Conservation (phyloP, 2,888 invertebrate species). For the Nomada flava region DNA sequence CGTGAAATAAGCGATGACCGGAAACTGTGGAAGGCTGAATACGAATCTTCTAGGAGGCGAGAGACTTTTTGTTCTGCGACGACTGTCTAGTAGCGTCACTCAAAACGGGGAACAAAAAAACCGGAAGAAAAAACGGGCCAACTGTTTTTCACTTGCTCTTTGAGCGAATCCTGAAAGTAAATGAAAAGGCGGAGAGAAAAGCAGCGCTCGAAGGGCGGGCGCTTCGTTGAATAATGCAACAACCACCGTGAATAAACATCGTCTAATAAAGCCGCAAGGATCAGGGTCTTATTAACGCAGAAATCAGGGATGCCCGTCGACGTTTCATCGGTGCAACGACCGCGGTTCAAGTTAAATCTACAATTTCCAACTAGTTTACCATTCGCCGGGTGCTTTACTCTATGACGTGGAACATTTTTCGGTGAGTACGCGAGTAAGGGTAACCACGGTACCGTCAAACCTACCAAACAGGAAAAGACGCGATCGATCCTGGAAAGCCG, state of each 20-base stretch:
- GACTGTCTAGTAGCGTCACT: background rate
- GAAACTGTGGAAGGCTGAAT: too few relatives aligned
- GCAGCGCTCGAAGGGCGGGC: background rate
- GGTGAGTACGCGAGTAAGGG: slow-evolving; percentile 6
- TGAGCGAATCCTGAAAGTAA: slow-evolving; percentile 30
- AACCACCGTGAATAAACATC: slow-evolving; percentile 47
- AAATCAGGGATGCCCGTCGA: slow-evolving; percentile 33
- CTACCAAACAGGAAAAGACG: background rate
- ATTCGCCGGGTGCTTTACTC: background rate
- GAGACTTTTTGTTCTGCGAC: background rate
- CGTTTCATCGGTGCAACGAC: slow-evolving; percentile 3
- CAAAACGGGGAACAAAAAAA: background rate
- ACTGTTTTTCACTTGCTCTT: slow-evolving; percentile 33
- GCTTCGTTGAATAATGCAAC: slow-evolving; percentile 58
- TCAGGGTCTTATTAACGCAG: slow-evolving; percentile 41
- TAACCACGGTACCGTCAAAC: background rate
- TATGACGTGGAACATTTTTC: background rate
- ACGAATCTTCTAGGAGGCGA: background rate
- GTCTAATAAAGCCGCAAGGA: slow-evolving; percentile 33
- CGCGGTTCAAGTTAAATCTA: slow-evolving; percentile 9
- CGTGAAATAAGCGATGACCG: background rate
- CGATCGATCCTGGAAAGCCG: slow-evolving; percentile 31
- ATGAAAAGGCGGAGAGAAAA: slow-evolving; percentile 38
- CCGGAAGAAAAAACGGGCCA: slow-evolving; percentile 3
- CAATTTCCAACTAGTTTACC: slow-evolving; percentile 12